Conservation (phyloP, 1,140 invertebrate species). For the Coptotermes formosanus region DNA sequence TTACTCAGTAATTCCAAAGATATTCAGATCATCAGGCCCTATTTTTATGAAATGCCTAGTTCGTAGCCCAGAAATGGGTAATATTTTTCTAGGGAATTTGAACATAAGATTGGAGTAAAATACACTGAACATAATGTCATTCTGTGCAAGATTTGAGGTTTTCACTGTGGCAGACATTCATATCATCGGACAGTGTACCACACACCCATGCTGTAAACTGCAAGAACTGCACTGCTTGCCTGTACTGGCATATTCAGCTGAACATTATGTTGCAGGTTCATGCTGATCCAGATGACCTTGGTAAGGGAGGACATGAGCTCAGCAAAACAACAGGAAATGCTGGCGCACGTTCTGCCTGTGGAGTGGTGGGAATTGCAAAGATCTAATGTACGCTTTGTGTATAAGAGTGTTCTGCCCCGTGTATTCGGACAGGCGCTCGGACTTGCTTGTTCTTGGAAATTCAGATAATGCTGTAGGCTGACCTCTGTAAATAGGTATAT, state of each 20-base stretch:
- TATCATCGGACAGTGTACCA: too few relatives aligned
- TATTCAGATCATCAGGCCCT: too few relatives aligned
- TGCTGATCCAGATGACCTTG: conserved; percentile 92
- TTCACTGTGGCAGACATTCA: too few relatives aligned
- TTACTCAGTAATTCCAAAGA: too few relatives aligned
- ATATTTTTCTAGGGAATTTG: too few relatives aligned
- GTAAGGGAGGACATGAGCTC: conserved; percentile 87
- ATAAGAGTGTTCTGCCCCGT: neutral
- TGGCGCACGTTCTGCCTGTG: conserved; percentile 91
- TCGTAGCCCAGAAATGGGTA: too few relatives aligned
- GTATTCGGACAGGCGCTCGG: neutral
- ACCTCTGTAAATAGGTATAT: neutral
- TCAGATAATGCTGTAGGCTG: neutral
- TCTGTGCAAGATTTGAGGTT: too few relatives aligned
- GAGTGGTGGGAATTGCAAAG: conserved; percentile 89
- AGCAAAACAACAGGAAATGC: conserved; percentile 97
- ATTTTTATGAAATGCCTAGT: too few relatives aligned
- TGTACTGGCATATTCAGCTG: neutral
- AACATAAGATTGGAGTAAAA: too few relatives aligned
- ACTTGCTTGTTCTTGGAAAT: neutral
- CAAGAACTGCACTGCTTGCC: neutral
- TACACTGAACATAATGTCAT: too few relatives aligned
- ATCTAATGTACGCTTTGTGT: conserved; percentile 40
- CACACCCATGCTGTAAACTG: too few relatives aligned
- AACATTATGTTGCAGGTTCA: conserved; percentile 60